phyloP scores from a whole-genome alignment of 2,888 invertebrate genomes.

The Cyclophora punctaria region DNA sequence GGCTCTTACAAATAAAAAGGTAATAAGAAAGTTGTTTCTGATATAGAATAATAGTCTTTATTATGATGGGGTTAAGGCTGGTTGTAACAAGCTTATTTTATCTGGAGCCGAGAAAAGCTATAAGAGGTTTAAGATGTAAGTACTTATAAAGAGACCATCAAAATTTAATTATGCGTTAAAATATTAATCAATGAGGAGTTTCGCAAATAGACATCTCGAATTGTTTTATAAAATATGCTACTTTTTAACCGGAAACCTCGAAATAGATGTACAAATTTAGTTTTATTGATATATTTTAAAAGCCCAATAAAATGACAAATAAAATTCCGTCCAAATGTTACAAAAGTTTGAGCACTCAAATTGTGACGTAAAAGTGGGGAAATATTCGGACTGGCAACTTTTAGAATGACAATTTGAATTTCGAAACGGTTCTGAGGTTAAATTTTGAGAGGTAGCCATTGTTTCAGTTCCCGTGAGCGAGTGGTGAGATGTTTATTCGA shows the following conservation, averaged over 20 bases:
- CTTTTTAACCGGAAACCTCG: too few species aligned
- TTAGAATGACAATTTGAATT: neutral
- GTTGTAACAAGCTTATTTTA: constrained; percentile 7
- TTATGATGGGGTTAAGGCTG: constrained; percentile 24
- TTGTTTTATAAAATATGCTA: too few species aligned
- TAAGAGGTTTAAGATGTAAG: constrained; percentile 64
- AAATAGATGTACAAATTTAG: too few species aligned
- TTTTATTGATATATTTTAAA: too few species aligned
- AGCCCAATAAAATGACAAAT: too few species aligned
- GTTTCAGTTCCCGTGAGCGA: constrained; percentile 16
- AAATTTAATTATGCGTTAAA: constrained; percentile 74
- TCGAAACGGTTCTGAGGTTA: neutral
- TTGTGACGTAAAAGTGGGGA: too few species aligned
- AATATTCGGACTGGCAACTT: neutral
- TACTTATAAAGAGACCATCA: constrained; percentile 62
- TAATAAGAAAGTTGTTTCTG: constrained; percentile 29
- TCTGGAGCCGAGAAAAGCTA: constrained; percentile 24
- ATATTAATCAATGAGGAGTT: constrained; percentile 70
- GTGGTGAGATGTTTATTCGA: constrained; percentile 33
- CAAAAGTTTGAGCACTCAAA: too few species aligned
- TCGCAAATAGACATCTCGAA: constrained; percentile 36
- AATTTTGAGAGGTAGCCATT: constrained; percentile 8
- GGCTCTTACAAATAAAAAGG: constrained; percentile 50
- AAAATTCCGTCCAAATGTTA: too few species aligned
- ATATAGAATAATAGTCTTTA: constrained; percentile 35